These are phyloP conservation scores for Hanleya hanleyi DNA, from an alignment of 2,888 invertebrate genomes.

Conservation along the genomic window DNA sequence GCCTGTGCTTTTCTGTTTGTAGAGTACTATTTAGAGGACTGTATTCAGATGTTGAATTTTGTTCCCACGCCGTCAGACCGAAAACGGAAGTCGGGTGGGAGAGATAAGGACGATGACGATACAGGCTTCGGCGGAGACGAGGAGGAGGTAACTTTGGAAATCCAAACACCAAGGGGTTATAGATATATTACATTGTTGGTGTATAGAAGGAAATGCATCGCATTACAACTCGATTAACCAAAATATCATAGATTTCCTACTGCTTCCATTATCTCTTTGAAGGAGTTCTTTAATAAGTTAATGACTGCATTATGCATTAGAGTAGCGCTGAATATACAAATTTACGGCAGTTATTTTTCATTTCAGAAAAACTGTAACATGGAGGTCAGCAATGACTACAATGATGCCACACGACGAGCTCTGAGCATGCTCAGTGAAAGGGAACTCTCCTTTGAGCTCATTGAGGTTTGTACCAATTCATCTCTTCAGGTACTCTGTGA, in stretches of 20 bases:
- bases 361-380: slow-evolving; percentile 80
- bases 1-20: slow-evolving; percentile 31
- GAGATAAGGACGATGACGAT: slow-evolving; percentile 78
- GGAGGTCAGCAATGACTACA: slow-evolving; percentile 75
- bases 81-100: slow-evolving; percentile 78
- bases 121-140: slow-evolving; percentile 68
- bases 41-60: slow-evolving; percentile 89
- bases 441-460: slow-evolving; percentile 93
- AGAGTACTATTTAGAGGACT: slow-evolving; percentile 96
- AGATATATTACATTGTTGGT: too few relatives aligned
- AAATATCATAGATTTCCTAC: too few relatives aligned
- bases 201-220: too few relatives aligned
- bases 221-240: too few relatives aligned
- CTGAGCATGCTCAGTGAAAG: slow-evolving; percentile 89
- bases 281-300: too few relatives aligned
- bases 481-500: not conserved
- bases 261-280: too few relatives aligned
- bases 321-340: too few relatives aligned
- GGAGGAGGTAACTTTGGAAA: slow-evolving; percentile 47
- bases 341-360: too few relatives aligned
- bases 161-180: too few relatives aligned
- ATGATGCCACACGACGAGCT: slow-evolving; percentile 78
- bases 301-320: too few relatives aligned
- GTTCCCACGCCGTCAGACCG: slow-evolving; percentile 83
- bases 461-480: slow-evolving; percentile 78